Conservation (phyloP, 2,888 invertebrate species). For the Chloroclysta siterata region DNA sequence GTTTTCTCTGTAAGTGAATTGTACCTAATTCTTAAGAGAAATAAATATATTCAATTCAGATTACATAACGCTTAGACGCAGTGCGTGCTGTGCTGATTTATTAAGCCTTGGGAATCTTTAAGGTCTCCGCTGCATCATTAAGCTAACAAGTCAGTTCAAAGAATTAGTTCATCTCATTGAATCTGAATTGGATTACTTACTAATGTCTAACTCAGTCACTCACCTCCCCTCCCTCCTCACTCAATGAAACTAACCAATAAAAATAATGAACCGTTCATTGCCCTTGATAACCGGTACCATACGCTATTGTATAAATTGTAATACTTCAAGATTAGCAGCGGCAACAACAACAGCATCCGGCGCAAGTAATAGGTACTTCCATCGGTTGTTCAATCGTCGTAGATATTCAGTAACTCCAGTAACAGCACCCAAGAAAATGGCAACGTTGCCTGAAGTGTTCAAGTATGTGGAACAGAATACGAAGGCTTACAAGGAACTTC, state of each 20-base stretch:
- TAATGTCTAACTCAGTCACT: too few relatives aligned
- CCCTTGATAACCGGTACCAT: conserved; percentile 44
- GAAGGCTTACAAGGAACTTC: conserved; percentile 89
- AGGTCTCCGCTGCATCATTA: too few relatives aligned
- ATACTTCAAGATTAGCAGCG: conserved; percentile 55
- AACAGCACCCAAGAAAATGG: conserved; percentile 64
- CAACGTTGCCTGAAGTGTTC: conserved; percentile 72
- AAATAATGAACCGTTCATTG: conserved; percentile 42
- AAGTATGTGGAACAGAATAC: conserved; percentile 93
- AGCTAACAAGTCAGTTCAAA: too few relatives aligned
- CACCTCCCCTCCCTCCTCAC: too few relatives aligned
- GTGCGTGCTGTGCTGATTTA: too few relatives aligned
- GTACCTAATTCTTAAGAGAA: too few relatives aligned
- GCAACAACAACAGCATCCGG: conserved; percentile 47
- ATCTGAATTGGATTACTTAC: too few relatives aligned
- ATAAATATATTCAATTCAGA: too few relatives aligned
- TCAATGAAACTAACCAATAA: background rate
- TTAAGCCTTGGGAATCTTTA: too few relatives aligned
- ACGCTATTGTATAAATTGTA: conserved; percentile 42
- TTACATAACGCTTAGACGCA: too few relatives aligned
- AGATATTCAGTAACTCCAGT: conserved; percentile 54
- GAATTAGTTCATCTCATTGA: too few relatives aligned
- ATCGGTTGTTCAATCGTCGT: conserved; percentile 41
- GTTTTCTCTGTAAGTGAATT: too few relatives aligned
- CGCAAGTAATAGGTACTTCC: conserved; percentile 44